Evolutionary conservation across 2,797 vertebrate genomes (phyloP).

Genomic region (Calcarius lapponicus): DNA sequence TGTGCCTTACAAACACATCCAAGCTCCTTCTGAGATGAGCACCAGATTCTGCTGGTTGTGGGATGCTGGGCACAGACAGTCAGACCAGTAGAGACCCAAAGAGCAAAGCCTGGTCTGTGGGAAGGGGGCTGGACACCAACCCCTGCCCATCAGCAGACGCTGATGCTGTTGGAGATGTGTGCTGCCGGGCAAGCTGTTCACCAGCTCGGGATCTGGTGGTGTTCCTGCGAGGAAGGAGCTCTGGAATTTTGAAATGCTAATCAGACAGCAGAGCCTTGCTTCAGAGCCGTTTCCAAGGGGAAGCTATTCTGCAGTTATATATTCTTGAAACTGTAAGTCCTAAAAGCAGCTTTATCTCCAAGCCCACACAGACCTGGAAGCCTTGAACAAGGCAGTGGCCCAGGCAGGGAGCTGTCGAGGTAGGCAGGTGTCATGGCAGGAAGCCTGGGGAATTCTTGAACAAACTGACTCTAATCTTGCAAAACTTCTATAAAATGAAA

Average conservation of each 20-base stretch:
- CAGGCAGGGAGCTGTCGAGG: background rate
- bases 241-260: conserved; percentile 29
- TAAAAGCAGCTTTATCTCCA: conserved; percentile 14
- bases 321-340: conserved; percentile 2
- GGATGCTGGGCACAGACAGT: rapidly evolving
- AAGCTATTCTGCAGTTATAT: conserved; percentile 36
- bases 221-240: background rate
- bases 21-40: background rate
- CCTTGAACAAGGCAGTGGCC: background rate
- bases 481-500: background rate
- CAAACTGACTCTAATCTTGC: background rate
- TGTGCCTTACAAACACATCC: background rate
- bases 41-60: background rate
- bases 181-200: background rate
- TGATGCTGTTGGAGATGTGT: background rate
- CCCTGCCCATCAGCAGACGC: background rate
- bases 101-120: background rate
- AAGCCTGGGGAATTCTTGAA: background rate
- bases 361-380: conserved; percentile 33
- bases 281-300: background rate
- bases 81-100: background rate
- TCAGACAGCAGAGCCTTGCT: background rate
- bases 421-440: background rate
- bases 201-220: background rate
- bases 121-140: background rate